These are phyloP conservation scores for Phalanger gymnotis DNA, from an alignment of 2,797 vertebrate species.

Conservation along the genomic window DNA sequence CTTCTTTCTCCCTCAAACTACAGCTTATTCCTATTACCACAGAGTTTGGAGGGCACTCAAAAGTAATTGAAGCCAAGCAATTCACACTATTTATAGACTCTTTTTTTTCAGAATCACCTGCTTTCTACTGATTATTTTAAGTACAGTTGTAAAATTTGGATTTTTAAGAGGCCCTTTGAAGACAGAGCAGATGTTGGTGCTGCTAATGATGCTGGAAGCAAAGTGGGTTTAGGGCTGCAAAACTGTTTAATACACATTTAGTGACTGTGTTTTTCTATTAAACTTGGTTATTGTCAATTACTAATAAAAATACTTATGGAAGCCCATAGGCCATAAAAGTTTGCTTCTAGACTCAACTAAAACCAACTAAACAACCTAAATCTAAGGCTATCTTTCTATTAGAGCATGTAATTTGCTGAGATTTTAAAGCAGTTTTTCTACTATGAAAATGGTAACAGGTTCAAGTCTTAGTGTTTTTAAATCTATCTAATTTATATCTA, in stretches of 20 bases:
- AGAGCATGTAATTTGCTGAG: background rate
- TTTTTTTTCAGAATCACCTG: conserved; percentile 80
- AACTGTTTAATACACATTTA: conserved; percentile 56
- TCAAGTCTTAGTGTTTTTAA: background rate
- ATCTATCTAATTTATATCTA: background rate
- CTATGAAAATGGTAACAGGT: background rate
- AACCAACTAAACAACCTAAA: background rate
- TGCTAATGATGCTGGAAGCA: conserved; percentile 53
- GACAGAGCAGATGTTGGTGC: conserved; percentile 67
- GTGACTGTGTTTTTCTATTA: conserved; percentile 54
- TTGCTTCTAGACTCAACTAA: conserved; percentile 23
- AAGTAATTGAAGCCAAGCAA: conserved; percentile 78
- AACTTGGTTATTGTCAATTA: conserved; percentile 56
- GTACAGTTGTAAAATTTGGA: conserved; percentile 74
- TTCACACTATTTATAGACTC: conserved; percentile 78
- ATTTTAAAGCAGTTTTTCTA: background rate
- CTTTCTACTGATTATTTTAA: conserved; percentile 78
- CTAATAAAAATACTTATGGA: conserved; percentile 55
- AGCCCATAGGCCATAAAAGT: conserved; percentile 47
- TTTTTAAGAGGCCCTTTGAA: conserved; percentile 78
- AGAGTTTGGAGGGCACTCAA: conserved; percentile 79
- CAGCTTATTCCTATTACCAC: conserved; percentile 79
- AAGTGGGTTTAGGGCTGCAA: conserved; percentile 56
- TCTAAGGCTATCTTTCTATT: background rate
- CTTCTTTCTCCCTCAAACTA: conserved; percentile 73